Conservation (phyloP, 2,797 vertebrate species). For the Percopsis omiscomaycus region DNA sequence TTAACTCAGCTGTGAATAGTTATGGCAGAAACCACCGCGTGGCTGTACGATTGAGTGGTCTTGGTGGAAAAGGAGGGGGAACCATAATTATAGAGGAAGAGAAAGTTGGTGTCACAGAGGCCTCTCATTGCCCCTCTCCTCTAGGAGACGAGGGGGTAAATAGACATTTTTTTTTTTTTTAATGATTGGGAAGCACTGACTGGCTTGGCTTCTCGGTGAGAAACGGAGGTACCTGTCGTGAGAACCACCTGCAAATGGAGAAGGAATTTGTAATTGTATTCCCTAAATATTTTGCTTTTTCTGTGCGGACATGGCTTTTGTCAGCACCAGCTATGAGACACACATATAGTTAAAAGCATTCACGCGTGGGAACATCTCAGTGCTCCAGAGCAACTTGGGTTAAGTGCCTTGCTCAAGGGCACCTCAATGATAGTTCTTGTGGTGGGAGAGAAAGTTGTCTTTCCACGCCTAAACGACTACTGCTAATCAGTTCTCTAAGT, state of each 20-base stretch:
- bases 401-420: conserved; percentile 42
- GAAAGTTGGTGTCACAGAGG: conserved; percentile 70
- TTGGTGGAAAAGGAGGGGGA: conserved; percentile 70
- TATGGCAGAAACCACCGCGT: conserved; percentile 74
- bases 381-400: neutral
- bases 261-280: conserved; percentile 17
- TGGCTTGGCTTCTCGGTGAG: conserved; percentile 35
- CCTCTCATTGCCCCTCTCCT: conserved; percentile 67
- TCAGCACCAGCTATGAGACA: neutral
- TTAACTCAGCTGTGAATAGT: conserved; percentile 75
- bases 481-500: conserved; percentile 34
- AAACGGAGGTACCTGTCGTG: conserved; percentile 18
- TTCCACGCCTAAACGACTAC: conserved; percentile 35
- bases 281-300: neutral
- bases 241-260: conserved; percentile 48
- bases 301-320: conserved; percentile 1
- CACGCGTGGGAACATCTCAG: conserved; percentile 24
- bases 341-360: conserved; percentile 28
- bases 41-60: conserved; percentile 75
- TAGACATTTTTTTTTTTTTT: conserved; percentile 43
- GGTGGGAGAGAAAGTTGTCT: conserved; percentile 28
- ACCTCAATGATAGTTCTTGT: conserved; percentile 36
- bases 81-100: conserved; percentile 74
- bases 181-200: conserved; percentile 35
- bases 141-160: conserved; percentile 65